Base-by-base conservation (phyloP, 2,797 vertebrate genomes). In the Hyperoplus immaculatus region DNA sequence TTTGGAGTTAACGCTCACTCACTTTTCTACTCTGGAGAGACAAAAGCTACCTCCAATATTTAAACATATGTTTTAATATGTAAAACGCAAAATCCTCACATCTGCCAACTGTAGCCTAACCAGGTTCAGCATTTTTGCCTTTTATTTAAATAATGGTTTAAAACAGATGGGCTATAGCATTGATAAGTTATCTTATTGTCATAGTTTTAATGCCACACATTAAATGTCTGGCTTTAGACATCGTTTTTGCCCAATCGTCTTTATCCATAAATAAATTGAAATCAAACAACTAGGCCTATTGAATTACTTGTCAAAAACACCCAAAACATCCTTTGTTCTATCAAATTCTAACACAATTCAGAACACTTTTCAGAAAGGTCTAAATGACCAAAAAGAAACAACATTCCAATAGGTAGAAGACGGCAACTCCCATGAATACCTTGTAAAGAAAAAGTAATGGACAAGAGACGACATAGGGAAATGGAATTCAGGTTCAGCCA, bases 401-500 rank as follows among this genome's bases (percentile, higher is more conserved):
- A 14, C 21, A 36, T 1, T 1, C 13, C 1, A 36, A 55, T 9
- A 75, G 3, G 18, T 21, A 38, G 12, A 46, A 65, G 9, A 47
- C 36, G 39, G 2, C 16, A 36, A 38, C 39, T 14, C 2, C 8
- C 10, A 64, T 18, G 9, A 46, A 18, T 8, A 42, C 14, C 18
- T 14, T 15, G 36, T 50, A 29, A 29, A 29, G 29, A 7, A 6
- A 18, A 49, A 14, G 4, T 16, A 49, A 14, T 16, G 8, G 16
- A 51, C 1, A 18, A 51, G 9, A 1, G 8, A 8, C 4, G 15
- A 50, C 5, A 29, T 29, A 29, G 29, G 29, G 2, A 46, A 46
- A 46, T 1, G 11, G 45, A 7, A 13, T 29, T 29, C 29, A 29
- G 29, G 29, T 29, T 4, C 42, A 9, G 39, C 84, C 84, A 78